phyloP scores from a whole-genome alignment of 2,888 invertebrate species.

The Drosophila parthenogenetica region DNA sequence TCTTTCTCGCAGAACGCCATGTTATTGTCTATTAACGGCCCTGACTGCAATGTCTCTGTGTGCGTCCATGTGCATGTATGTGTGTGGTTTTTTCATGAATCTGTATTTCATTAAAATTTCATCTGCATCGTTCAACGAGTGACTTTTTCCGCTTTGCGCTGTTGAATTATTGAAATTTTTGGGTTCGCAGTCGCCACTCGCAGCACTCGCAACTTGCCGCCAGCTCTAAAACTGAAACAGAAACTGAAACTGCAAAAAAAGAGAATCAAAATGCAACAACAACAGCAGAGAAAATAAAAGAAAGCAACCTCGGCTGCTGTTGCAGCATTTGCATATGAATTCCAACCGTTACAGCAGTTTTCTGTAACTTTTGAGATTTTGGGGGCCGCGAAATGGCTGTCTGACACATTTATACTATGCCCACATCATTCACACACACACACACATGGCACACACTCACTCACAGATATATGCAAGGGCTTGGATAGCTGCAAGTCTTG shows the following conservation, averaged over 20 bases:
- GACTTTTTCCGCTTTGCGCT: conserved; percentile 80
- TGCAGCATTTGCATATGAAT: conserved; percentile 68
- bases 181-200: conserved; percentile 66
- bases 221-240: conserved; percentile 26
- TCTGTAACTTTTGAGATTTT: conserved; percentile 50
- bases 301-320: conserved; percentile 18
- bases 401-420: conserved; percentile 37
- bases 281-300: conserved; percentile 2
- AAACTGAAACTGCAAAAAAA: neutral
- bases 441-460: conserved; percentile 1
- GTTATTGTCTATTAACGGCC: conserved; percentile 75
- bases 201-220: conserved; percentile 34
- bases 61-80: conserved; percentile 17
- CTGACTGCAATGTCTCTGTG: conserved; percentile 48
- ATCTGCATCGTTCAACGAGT: conserved; percentile 80
- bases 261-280: neutral
- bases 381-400: conserved; percentile 50
- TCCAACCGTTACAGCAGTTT: conserved; percentile 59
- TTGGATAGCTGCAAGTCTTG: conserved; percentile 39
- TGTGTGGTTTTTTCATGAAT: conserved; percentile 64
- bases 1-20: conserved; percentile 36
- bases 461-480: conserved; percentile 10
- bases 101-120: conserved; percentile 82
- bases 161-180: conserved; percentile 80
- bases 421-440: conserved; percentile 5